Percentiles rank a stretch among this genome's conserved stretches.
Evolutionary conservation across 2,888 invertebrate genomes (phyloP).

Genomic region (Boloria euphrosyne): DNA sequence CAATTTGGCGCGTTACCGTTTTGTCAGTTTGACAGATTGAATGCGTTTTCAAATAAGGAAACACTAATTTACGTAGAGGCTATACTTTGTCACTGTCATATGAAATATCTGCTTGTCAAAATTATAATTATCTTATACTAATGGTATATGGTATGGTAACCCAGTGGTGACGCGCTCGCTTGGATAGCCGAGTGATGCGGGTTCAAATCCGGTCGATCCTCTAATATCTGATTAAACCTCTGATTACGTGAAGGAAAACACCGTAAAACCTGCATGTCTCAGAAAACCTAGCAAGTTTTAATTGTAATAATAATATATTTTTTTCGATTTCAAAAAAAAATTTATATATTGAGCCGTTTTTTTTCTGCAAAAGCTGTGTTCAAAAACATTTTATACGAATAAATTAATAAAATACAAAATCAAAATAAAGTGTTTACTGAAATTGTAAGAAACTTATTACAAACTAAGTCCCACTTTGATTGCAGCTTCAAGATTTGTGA

Average conservation of each 20-base stretch:
- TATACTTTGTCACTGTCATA: slow-evolving; percentile 32
- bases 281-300: no score
- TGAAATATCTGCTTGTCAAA: slow-evolving; percentile 19
- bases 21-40: slow-evolving; percentile 43
- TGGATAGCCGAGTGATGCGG: no score
- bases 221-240: no score
- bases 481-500: slow-evolving; percentile 21
- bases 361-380: no score
- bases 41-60: slow-evolving; percentile 41
- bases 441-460: background rate
- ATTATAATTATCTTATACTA: background rate
- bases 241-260: no score
- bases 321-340: no score
- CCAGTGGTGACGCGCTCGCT: no score
- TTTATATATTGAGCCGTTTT: no score
- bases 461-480: slow-evolving; percentile 20
- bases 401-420: background rate
- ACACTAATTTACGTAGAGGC: slow-evolving; percentile 34
- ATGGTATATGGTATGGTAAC: background rate
- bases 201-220: no score
- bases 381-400: background rate
- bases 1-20: slow-evolving; percentile 37
- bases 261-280: no score
- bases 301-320: no score
- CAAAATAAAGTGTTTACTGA: background rate